Percentiles rank a stretch among this genome's conserved stretches.
Evolutionary conservation across 2,888 invertebrate genomes (phyloP).

Genomic region (Diarsia brunnea): DNA sequence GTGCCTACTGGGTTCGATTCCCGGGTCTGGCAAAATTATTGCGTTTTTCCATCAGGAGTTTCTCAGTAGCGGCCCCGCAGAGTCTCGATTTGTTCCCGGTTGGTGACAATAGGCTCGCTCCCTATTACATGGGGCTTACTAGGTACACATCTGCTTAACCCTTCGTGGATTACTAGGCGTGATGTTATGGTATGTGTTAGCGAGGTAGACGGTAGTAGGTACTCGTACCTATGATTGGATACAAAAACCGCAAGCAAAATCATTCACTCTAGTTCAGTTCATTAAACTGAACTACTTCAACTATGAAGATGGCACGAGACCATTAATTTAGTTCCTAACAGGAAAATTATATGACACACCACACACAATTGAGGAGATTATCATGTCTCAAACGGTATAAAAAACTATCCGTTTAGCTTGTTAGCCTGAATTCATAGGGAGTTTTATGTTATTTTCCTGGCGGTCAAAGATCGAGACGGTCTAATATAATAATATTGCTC

Average conservation of each 20-base stretch:
- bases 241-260: constrained; percentile 21
- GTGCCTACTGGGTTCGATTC: too few species aligned
- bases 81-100: too few species aligned
- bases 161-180: too few species aligned
- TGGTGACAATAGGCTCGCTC: too few species aligned
- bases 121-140: too few species aligned
- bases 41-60: too few species aligned
- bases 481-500: constrained; percentile 4
- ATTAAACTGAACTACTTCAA: constrained; percentile 33
- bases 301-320: neutral
- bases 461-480: constrained; percentile 4
- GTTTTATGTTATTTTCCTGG: neutral
- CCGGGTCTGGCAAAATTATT: too few species aligned
- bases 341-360: constrained; percentile 47
- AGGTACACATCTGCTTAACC: too few species aligned
- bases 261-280: constrained; percentile 11
- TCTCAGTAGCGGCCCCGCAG: too few species aligned
- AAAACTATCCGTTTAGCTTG: constrained; percentile 37
- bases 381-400: constrained; percentile 43
- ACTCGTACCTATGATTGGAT: neutral
- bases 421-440: constrained; percentile 24
- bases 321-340: constrained; percentile 43
- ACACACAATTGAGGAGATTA: constrained; percentile 51
- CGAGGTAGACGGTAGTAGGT: neutral
- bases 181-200: too few species aligned